phyloP scores from a whole-genome alignment of 2,797 vertebrate species.

The Momotus momota region DNA sequence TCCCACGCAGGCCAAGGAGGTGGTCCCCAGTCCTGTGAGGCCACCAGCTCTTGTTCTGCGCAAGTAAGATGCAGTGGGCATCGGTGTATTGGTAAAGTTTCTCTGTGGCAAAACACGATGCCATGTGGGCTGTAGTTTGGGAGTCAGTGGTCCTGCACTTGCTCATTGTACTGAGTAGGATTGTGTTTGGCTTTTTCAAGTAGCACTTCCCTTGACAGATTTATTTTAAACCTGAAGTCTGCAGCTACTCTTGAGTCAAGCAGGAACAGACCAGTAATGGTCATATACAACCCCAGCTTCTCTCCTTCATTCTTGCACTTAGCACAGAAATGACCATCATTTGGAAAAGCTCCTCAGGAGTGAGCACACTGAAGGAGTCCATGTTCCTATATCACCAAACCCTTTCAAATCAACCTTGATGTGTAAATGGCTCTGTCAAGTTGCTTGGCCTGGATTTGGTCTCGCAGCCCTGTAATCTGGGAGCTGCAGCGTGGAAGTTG shows the following conservation, averaged over 20 bases:
- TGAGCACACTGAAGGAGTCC: accelerated
- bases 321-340: accelerated
- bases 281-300: background rate
- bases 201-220: background rate
- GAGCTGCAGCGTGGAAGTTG: background rate
- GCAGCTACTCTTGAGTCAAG: no score
- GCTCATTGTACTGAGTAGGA: background rate
- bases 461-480: accelerated
- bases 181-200: background rate
- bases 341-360: background rate
- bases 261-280: background rate
- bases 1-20: background rate
- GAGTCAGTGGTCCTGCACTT: background rate
- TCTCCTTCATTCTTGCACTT: accelerated
- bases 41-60: background rate
- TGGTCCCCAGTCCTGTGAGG: background rate
- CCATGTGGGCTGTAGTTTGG: accelerated
- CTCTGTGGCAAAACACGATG: background rate
- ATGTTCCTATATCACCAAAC: background rate
- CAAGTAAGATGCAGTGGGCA: accelerated
- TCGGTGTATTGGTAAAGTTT: accelerated
- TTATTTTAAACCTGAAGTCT: background rate
- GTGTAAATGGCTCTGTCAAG: background rate
- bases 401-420: accelerated
- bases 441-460: background rate